Evolutionary conservation across 1,140 invertebrate genomes (phyloP), one percentile per base, ranked within the genome.

Genomic region (Melanaphis sacchari): DNA sequence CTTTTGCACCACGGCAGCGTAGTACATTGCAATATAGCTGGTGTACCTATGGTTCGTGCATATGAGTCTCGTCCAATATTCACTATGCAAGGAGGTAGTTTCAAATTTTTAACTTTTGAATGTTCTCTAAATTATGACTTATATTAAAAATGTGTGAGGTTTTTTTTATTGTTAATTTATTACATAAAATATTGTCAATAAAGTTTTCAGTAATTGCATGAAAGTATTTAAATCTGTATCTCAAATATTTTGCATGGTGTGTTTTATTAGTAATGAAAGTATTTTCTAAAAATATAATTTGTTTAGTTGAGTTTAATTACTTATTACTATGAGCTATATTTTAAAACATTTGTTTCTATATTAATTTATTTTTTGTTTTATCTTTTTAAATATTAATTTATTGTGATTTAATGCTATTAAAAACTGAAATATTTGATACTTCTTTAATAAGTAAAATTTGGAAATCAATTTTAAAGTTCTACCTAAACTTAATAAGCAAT

Each of bases 1-100:
- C 95, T 98, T 88, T 95, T 98, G 89, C 97, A 98, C 95, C 97
- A 98, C 94, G 97, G 97, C 52, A 97, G 97, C 94, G 97, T 98
- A 5, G 96, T 98, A 22, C 97, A 98, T 94, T 97, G 97, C 94
- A 97, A 97, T 15, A 96, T 98, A 94, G 97, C 97, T 0, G 97
- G 97, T 76, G 96, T 98, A 94, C 96, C 97, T 2, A 98, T 97
- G 97, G 95, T 96, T 6, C 96, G 96, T 91, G 97, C 97, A 7
- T 97, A 97, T 94, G 95, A 97, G 2, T 96, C 98, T 94, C 95
- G 97, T 89, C 97, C 97, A 31, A 97, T 97, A 0, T 98, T 98
- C 94, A 96, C 96, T 9, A 95, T 98, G 52, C 96, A 97, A 94
- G 97, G 96, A 82, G 96, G 96, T 96, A 94, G 90, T 91, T 91